phyloP scores from a whole-genome alignment of 2,888 invertebrate species.

The Tipula unca region DNA sequence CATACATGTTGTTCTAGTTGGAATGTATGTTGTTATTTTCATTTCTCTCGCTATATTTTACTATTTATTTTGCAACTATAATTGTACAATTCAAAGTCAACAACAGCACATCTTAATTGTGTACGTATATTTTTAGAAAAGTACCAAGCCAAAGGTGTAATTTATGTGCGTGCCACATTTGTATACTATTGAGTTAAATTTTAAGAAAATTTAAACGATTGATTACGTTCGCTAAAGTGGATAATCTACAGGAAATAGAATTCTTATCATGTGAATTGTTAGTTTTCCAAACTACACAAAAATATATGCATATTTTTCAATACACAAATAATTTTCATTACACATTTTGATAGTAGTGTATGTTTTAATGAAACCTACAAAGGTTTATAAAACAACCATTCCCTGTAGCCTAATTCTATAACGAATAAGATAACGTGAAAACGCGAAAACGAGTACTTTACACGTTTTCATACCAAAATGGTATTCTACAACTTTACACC shows the following conservation, averaged over 20 bases:
- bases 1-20: background rate
- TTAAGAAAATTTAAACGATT: background rate
- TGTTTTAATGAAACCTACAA: background rate
- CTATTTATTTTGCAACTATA: background rate
- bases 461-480: no score
- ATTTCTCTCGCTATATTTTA: background rate
- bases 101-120: background rate
- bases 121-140: background rate
- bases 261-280: background rate
- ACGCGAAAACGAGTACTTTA: no score
- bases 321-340: background rate
- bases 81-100: background rate
- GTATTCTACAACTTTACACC: no score
- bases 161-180: no score
- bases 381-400: background rate
- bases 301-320: background rate
- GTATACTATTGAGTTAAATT: background rate
- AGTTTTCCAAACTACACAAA: background rate
- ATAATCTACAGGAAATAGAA: background rate
- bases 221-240: background rate
- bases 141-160: background rate
- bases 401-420: no score
- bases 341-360: background rate
- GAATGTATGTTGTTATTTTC: background rate
- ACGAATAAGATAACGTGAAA: no score